Percentiles rank a stretch among this genome's conserved stretches.
Evolutionary conservation across 92 coral and sea anemone genomes (phyloP).

Genomic region (Porites cylindrica): DNA sequence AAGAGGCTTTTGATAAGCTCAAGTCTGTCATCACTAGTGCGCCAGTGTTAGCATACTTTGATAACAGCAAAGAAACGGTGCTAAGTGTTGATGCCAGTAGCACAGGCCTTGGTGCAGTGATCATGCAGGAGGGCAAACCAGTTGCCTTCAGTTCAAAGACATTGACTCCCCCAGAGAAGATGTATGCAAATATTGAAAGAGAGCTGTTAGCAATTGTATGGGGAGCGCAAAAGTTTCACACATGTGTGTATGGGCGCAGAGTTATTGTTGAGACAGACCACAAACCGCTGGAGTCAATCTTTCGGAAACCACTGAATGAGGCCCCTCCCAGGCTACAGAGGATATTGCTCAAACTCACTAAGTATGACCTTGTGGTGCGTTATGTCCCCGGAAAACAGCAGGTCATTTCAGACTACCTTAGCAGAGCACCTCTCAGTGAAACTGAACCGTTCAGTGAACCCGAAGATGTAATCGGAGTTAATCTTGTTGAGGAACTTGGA

Average conservation of each 20-base stretch:
- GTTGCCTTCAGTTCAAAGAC: conserved; percentile 21
- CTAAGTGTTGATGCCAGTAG: too few species aligned
- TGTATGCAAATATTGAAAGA: conserved; percentile 56
- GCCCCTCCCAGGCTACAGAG: conserved; percentile 68
- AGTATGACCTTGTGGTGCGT: conserved; percentile 52
- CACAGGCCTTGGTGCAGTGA: too few species aligned
- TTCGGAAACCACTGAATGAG: conserved; percentile 61
- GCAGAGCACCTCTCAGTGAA: too few species aligned
- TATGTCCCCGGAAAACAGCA: conserved; percentile 46
- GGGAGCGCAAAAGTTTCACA: conserved; percentile 64
- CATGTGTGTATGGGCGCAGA: conserved; percentile 49
- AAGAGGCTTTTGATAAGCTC: too few species aligned
- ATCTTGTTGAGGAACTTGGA: too few species aligned
- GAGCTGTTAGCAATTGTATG: conserved; percentile 54
- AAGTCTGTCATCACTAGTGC: too few species aligned
- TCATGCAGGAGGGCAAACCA: too few species aligned
- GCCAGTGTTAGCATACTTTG: too few species aligned
- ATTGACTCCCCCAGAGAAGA: conserved; percentile 31
- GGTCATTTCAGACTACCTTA: too few species aligned
- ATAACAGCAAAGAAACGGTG: too few species aligned
- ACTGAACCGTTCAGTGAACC: too few species aligned
- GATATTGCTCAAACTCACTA: conserved; percentile 66
- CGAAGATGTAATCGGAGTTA: too few species aligned
- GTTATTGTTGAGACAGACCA: conserved; percentile 63
- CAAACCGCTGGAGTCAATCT: conserved; percentile 55